A percentile compares a stretch with the other conserved stretches of the same genome.
phyloP scores from a whole-genome alignment of 1,140 invertebrate species.

The Bombus cullumanus region DNA sequence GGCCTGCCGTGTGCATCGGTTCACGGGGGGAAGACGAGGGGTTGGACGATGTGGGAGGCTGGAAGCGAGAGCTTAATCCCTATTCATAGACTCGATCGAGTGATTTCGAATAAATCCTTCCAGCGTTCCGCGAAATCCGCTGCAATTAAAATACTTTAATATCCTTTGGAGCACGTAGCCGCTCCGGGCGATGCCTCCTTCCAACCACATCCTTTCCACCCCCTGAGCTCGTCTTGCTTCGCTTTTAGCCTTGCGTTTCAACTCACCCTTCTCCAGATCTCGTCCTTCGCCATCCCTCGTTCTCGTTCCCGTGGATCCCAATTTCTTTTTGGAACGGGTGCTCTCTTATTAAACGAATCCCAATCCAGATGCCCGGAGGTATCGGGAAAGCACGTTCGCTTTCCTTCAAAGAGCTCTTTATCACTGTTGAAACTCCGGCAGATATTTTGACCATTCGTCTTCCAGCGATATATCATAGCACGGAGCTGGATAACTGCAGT shows the following conservation, averaged over 20 bases:
- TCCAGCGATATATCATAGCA: constrained; percentile 28
- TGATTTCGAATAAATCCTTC: constrained; percentile 72
- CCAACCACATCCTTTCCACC: constrained; percentile 22
- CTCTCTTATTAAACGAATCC: constrained; percentile 70
- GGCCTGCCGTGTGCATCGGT: constrained; percentile 22
- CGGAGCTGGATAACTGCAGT: constrained; percentile 16
- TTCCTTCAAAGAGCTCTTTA: constrained; percentile 62
- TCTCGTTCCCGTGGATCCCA: constrained; percentile 32
- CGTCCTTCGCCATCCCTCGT: background rate
- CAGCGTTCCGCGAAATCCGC: constrained; percentile 66
- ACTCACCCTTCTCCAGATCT: background rate
- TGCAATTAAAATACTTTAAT: constrained; percentile 75
- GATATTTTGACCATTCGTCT: constrained; percentile 51
- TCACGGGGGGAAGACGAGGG: background rate
- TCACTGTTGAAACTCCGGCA: constrained; percentile 12
- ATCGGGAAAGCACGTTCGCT: constrained; percentile 59
- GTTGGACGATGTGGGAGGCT: background rate
- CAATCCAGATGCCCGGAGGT: constrained; percentile 53
- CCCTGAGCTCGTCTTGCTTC: background rate
- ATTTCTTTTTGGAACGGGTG: constrained; percentile 62
- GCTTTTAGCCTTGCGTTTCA: background rate
- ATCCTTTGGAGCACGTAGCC: constrained; percentile 71
- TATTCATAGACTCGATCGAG: constrained; percentile 72
- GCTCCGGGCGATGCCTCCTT: constrained; percentile 58
- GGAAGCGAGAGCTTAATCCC: constrained; percentile 62